phyloP scores from a whole-genome alignment of 2,797 vertebrate species.

The Catostomus latipinnis region DNA sequence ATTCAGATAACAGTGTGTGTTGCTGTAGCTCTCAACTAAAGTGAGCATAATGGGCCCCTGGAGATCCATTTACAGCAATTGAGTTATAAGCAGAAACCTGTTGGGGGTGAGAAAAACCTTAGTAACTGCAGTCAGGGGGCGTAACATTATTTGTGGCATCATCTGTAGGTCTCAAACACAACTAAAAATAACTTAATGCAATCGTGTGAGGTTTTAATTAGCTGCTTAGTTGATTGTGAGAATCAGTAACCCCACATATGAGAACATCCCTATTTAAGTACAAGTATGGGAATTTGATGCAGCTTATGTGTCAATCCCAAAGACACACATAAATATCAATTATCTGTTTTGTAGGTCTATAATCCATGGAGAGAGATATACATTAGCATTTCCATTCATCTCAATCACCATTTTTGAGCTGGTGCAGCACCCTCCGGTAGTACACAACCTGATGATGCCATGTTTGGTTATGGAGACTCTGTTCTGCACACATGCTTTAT shows the following conservation, averaged over 20 bases:
- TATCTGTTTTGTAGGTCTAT: background rate
- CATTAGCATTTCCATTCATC: no score
- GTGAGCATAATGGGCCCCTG: constrained; percentile 54
- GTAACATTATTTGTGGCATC: constrained; percentile 9
- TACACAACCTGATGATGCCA: no score
- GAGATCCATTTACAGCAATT: constrained; percentile 48
- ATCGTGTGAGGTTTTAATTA: background rate
- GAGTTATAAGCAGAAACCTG: constrained; percentile 44
- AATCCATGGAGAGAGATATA: no score
- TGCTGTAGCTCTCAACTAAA: constrained; percentile 54
- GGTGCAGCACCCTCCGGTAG: no score
- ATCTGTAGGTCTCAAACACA: background rate
- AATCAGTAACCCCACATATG: background rate
- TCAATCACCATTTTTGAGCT: no score
- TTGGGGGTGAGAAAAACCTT: constrained; percentile 26
- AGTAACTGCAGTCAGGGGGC: constrained; percentile 1
- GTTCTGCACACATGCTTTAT: no score
- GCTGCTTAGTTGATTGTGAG: background rate
- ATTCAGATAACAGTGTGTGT: constrained; percentile 43
- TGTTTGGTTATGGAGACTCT: no score
- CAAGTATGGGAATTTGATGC: no score
- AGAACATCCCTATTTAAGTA: no score
- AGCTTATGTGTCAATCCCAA: background rate
- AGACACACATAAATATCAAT: background rate
- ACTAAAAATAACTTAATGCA: background rate